Evolutionary conservation across 1,140 invertebrate species (phyloP), one percentile per base, ranked within the genome.

Genomic region (Solenopsis invicta): DNA sequence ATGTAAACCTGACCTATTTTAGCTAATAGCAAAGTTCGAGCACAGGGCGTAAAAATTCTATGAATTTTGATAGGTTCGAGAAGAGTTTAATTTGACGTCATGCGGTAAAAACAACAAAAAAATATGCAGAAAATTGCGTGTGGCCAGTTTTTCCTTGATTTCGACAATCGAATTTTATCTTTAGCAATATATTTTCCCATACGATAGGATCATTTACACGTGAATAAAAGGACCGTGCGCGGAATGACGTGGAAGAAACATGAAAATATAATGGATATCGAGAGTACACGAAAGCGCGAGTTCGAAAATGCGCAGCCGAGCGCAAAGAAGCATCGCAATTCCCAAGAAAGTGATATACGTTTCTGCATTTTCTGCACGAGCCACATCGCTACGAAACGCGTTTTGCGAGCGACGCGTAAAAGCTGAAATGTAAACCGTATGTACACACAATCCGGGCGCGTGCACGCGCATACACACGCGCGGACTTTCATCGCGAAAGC

Each of bases 401-500:
- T 62, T 72, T 34, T 34, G 64, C 56, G 18, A 34, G 18, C 24
- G 18, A 50, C 37, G 37, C 16, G 64, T 48, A 62, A 29, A 29
- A 64, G 59, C 34, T 67, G 48, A 37, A 45, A n/a, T n/a, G n/a
- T n/a, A n/a, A n/a, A 67, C 56, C 18, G 18, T 85, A 21, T 21
- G 13, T 86, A 18, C 69, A 41, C 5, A 41, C 41, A 72, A 59
- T 56, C 84, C 74, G 16, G 29, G 56, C 54, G 67, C 59, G 48
- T 72, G 74, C 52, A 74, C 71, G 16, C 61, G 56, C 50, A 9
- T 62, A 72, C n/a, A 56, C 56, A 62, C 29, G 37, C 21, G 48
- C 34, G 29, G 10, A 90, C 89, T 90, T 90, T 90, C 89, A 85
- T 90, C 88, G 88, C 89, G 89, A 90, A 90, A 90, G 88, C 86